These are phyloP conservation scores for Lanistes nyassanus DNA, from an alignment of 1,140 invertebrate species.

Conservation along the genomic window DNA sequence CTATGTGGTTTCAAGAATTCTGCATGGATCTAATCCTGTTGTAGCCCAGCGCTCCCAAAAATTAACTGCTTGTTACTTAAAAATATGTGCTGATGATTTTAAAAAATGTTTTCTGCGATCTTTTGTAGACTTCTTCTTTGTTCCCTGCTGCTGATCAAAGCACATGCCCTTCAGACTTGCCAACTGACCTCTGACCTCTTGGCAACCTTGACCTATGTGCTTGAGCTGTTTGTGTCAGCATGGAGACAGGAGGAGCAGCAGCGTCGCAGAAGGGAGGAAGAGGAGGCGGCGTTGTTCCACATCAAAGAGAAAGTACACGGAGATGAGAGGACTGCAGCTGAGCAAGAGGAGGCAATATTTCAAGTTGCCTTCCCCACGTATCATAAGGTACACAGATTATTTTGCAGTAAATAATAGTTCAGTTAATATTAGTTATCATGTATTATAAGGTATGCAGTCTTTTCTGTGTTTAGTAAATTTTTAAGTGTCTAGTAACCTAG, in stretches of 20 bases:
- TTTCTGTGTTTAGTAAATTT: too few relatives aligned
- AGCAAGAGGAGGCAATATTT: constrained; percentile 78
- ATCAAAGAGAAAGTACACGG: constrained; percentile 72
- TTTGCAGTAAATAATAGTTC: background rate
- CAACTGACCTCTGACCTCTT: constrained; percentile 42
- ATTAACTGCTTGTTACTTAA: too few relatives aligned
- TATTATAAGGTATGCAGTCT: too few relatives aligned
- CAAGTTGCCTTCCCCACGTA: constrained; percentile 81
- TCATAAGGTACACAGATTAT: constrained; percentile 67
- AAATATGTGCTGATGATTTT: too few relatives aligned
- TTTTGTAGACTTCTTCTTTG: constrained; percentile 50
- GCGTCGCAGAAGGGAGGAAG: constrained; percentile 75
- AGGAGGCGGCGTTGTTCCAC: constrained; percentile 84
- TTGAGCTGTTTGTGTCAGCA: constrained; percentile 68
- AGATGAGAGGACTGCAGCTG: constrained; percentile 76
- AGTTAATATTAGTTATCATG: too few relatives aligned
- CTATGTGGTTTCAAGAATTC: too few relatives aligned
- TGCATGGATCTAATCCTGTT: too few relatives aligned
- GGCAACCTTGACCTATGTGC: constrained; percentile 42
- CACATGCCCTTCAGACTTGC: constrained; percentile 41
- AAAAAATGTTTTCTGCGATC: background rate
- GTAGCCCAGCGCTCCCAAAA: too few relatives aligned
- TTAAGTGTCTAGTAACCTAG: too few relatives aligned
- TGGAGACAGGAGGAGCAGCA: constrained; percentile 83
- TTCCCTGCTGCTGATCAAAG: constrained; percentile 40